Evolutionary conservation across 2,113 vertebrate species (phyloP).

Genomic region (Ranitomeya imitator): DNA sequence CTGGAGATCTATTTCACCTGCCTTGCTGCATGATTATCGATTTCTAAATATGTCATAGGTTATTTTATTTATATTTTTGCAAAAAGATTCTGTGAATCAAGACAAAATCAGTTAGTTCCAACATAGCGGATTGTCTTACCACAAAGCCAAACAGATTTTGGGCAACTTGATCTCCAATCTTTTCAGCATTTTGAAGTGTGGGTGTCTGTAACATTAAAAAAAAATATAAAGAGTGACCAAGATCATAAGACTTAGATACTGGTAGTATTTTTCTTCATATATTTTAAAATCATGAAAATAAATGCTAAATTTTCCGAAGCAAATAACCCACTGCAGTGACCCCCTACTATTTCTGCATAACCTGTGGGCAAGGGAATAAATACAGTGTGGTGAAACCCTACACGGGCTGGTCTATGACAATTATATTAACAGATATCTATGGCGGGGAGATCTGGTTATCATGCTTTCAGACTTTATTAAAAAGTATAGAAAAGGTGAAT

Average conservation of each 20-base stretch:
- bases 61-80: not conserved
- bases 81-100: not conserved
- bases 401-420: too few relatives aligned
- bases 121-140: constrained; percentile 14
- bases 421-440: too few relatives aligned
- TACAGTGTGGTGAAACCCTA: not conserved
- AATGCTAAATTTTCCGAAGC: not conserved
- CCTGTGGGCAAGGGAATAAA: not conserved
- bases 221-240: not conserved
- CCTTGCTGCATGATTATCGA: not conserved
- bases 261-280: not conserved
- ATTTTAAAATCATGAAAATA: not conserved
- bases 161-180: constrained; percentile 43
- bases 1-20: too few relatives aligned
- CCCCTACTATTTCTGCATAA: not conserved
- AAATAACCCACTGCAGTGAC: not conserved
- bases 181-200: constrained; percentile 45
- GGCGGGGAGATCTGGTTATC: too few relatives aligned
- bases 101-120: not conserved
- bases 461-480: too few relatives aligned
- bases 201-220: not conserved
- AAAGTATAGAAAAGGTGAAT: too few relatives aligned
- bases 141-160: constrained; percentile 19
- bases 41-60: too few relatives aligned
- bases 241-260: not conserved